phyloP scores from a whole-genome alignment of 2,113 vertebrate genomes.

The Emydura subglobosa region DNA sequence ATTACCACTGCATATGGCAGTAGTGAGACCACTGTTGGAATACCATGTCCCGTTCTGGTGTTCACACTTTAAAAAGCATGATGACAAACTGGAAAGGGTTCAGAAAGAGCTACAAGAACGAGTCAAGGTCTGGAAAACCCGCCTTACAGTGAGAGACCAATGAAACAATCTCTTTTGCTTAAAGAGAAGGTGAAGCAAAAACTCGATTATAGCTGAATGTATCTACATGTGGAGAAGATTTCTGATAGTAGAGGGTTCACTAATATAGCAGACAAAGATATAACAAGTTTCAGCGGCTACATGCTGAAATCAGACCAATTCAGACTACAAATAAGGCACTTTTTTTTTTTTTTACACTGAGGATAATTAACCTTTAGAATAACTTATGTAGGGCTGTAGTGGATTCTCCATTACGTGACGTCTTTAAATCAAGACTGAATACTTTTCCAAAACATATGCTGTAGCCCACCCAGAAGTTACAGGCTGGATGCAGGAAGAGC shows the following conservation, averaged over 20 bases:
- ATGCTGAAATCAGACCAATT: neutral
- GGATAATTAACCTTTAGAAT: neutral
- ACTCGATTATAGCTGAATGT: neutral
- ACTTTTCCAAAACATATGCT: neutral
- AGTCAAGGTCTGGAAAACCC: neutral
- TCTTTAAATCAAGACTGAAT: neutral
- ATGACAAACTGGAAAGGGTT: neutral
- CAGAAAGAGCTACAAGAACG: neutral
- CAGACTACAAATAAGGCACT: neutral
- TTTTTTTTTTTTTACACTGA: neutral
- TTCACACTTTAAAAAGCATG: neutral
- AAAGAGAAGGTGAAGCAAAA: neutral
- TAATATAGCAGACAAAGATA: neutral
- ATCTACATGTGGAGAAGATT: neutral
- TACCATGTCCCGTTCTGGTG: rapidly evolving
- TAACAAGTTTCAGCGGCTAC: neutral
- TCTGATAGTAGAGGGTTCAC: neutral
- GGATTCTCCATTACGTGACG: neutral
- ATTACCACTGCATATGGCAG: too few relatives aligned
- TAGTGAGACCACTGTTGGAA: neutral
- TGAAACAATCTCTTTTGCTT: neutral
- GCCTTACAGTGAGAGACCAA: neutral
- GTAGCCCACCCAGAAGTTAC: neutral
- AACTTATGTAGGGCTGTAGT: neutral
- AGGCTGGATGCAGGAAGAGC: neutral